These are phyloP conservation scores for Heterotis niloticus DNA, from an alignment of 2,113 vertebrate genomes.

Conservation along the genomic window DNA sequence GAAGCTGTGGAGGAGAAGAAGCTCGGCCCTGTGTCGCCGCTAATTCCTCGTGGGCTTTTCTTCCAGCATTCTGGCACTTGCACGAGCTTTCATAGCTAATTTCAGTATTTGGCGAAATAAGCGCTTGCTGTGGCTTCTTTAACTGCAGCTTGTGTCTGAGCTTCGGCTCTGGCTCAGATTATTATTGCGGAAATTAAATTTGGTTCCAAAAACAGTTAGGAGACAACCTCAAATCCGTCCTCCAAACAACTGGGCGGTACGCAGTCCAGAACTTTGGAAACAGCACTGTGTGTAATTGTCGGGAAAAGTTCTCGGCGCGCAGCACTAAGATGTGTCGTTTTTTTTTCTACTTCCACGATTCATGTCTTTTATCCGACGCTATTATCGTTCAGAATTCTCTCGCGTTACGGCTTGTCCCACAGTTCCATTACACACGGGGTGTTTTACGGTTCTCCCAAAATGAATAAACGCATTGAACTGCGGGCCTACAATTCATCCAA, in stretches of 20 bases:
- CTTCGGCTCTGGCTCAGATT: no score
- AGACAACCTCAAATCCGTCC: no score
- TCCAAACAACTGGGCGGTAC: neutral
- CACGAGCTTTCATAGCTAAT: neutral
- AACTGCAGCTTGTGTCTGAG: no score
- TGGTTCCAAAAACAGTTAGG: no score
- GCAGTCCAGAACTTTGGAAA: neutral
- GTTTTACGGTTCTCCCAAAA: conserved; percentile 2
- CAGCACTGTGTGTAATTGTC: neutral
- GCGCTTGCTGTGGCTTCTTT: neutral
- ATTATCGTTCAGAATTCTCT: conserved; percentile 12
- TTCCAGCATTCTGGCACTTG: neutral
- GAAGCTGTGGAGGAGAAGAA: neutral
- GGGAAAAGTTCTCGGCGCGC: neutral
- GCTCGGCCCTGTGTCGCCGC: neutral
- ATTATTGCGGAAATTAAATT: no score
- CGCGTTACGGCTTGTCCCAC: neutral
- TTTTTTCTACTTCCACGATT: neutral
- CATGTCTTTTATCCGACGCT: conserved; percentile 8
- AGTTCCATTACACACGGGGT: neutral
- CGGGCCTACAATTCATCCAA: neutral
- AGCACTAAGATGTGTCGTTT: neutral
- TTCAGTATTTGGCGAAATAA: neutral
- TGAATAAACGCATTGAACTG: conserved; percentile 11
- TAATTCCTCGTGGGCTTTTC: neutral